Percentiles rank a stretch among this genome's conserved stretches.
Conservation (phyloP, 2,888 invertebrate genomes). For the Nebria salina region DNA sequence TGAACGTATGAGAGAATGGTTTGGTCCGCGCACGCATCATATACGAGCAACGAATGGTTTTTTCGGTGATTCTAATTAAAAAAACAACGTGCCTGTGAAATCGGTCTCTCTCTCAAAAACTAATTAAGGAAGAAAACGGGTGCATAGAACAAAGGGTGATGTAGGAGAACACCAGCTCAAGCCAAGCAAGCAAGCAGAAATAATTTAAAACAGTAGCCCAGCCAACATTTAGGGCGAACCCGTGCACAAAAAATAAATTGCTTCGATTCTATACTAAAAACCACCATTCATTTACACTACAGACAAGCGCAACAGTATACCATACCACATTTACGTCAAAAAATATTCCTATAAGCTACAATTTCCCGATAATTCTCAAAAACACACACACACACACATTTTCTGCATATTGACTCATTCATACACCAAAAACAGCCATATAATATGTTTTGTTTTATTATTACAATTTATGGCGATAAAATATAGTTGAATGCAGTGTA, state of each 20-base stretch:
- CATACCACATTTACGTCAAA: no score
- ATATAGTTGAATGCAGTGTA: no score
- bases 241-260: constrained; percentile 55
- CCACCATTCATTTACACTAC: background rate
- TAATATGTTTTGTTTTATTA: background rate
- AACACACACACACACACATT: no score
- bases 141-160: constrained; percentile 40
- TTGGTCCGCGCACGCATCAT: background rate
- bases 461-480: no score
- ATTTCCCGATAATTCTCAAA: no score
- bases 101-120: constrained; percentile 40
- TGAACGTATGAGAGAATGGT: no score
- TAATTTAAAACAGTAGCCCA: constrained; percentile 52
- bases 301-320: background rate
- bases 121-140: constrained; percentile 45
- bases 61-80: constrained; percentile 28
- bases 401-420: no score
- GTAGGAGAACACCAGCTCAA: background rate
- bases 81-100: constrained; percentile 30
- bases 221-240: constrained; percentile 48
- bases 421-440: background rate
- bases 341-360: no score
- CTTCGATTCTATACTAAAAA: background rate
- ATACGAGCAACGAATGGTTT: background rate
- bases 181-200: constrained; percentile 43